A percentile compares a stretch with the other conserved stretches of the same genome.
These are phyloP conservation scores for Sparidentex hasta DNA, from an alignment of 2,797 vertebrate species.

Conservation along the genomic window DNA sequence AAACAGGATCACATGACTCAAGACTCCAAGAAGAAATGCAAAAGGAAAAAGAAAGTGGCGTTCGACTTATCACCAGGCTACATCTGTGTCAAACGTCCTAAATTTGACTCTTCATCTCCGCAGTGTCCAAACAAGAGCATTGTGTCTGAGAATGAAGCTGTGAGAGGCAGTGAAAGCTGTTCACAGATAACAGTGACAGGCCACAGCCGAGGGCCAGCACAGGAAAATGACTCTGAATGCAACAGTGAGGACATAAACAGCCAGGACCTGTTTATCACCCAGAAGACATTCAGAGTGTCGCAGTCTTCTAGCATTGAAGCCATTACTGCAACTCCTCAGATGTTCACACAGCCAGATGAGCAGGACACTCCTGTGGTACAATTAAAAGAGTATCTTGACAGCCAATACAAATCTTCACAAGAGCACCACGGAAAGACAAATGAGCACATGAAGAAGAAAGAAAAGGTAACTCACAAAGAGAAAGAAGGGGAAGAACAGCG, in stretches of 20 bases:
- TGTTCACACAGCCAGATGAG: not conserved
- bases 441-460: not conserved
- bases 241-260: slow-evolving; percentile 79
- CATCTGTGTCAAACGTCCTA: slow-evolving; percentile 48
- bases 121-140: not conserved
- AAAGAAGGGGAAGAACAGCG: not conserved
- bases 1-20: not conserved
- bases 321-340: not conserved
- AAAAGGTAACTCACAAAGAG: not conserved
- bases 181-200: not conserved
- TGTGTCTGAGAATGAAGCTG: not conserved
- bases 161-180: not conserved
- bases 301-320: slow-evolving; percentile 66
- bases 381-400: not conserved
- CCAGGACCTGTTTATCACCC: slow-evolving; percentile 89
- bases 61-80: slow-evolving; percentile 67
- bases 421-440: not conserved
- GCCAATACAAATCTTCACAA: not conserved
- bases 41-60: slow-evolving; percentile 76
- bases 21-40: slow-evolving; percentile 45
- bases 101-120: not conserved
- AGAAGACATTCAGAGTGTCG: slow-evolving; percentile 79
- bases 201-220: not conserved
- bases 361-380: not conserved
- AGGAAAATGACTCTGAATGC: slow-evolving; percentile 58